Evolutionary conservation across 2,113 vertebrate genomes (phyloP).

Genomic region (Leptocoma aspasia): DNA sequence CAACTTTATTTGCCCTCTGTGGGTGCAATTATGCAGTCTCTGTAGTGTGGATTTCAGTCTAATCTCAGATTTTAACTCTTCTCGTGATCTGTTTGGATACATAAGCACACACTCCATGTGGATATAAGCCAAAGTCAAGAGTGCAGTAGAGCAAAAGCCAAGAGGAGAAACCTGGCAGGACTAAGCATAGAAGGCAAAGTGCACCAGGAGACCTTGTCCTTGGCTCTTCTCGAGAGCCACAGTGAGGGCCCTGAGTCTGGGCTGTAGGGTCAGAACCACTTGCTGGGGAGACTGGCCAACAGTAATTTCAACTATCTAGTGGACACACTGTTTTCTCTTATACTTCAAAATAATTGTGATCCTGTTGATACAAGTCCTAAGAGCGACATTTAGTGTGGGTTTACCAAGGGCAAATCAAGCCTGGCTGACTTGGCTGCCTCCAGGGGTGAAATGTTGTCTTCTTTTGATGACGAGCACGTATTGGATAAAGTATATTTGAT

Average conservation of each 20-base stretch:
- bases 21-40: background rate
- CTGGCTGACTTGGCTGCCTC: background rate
- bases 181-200: background rate
- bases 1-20: background rate
- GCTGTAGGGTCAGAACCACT: background rate
- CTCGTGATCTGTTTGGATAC: background rate
- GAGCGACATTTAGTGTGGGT: background rate
- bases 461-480: fast-evolving
- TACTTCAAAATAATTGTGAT: background rate
- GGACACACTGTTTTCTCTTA: background rate
- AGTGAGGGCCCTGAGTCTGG: background rate
- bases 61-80: background rate
- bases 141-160: background rate
- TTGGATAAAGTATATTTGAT: background rate
- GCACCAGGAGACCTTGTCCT: background rate
- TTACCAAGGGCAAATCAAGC: background rate
- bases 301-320: background rate
- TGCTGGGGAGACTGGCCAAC: background rate
- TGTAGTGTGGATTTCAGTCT: background rate
- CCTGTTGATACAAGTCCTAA: background rate
- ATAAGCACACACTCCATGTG: background rate
- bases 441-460: background rate
- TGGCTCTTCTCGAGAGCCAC: background rate
- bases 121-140: background rate
- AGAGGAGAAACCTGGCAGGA: background rate